A percentile compares a stretch with the other conserved stretches of the same genome.
Evolutionary conservation across 2,113 vertebrate genomes (phyloP).

Genomic region (Halcyon malimbica): DNA sequence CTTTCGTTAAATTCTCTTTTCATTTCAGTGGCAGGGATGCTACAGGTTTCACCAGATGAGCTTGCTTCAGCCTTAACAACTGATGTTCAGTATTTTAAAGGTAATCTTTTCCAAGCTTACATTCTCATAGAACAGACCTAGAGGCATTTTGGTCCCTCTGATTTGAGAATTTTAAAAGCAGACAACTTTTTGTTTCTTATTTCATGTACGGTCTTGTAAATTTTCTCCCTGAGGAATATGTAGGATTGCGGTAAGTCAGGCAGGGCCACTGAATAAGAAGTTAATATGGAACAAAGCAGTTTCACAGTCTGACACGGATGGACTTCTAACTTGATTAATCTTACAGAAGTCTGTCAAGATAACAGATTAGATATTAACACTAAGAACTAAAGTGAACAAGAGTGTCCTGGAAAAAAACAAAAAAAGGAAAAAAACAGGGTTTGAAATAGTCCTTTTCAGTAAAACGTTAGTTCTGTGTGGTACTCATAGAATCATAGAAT

Average conservation of each 20-base stretch:
- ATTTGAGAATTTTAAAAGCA: neutral
- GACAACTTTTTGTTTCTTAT: neutral
- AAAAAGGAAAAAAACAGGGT: neutral
- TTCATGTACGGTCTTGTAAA: neutral
- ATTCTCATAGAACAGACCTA: neutral
- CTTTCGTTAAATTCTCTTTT: neutral
- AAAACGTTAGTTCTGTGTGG: neutral
- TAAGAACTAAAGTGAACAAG: neutral
- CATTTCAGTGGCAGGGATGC: constrained; percentile 85
- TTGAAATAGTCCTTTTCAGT: neutral
- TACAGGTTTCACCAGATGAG: constrained; percentile 88
- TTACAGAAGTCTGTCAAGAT: neutral
- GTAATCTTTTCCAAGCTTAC: constrained; percentile 64
- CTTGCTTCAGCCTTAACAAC: constrained; percentile 89
- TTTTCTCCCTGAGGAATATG: neutral
- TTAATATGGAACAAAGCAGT: neutral
- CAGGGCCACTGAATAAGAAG: neutral
- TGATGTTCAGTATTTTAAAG: constrained; percentile 93
- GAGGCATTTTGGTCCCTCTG: neutral
- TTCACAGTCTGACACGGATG: neutral
- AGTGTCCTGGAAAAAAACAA: neutral
- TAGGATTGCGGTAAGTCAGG: neutral
- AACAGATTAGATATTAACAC: neutral
- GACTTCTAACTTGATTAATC: neutral
- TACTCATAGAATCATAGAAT: neutral